Evolutionary conservation across 2,113 vertebrate genomes (phyloP).

Genomic region (Corythornis madagascariensis): DNA sequence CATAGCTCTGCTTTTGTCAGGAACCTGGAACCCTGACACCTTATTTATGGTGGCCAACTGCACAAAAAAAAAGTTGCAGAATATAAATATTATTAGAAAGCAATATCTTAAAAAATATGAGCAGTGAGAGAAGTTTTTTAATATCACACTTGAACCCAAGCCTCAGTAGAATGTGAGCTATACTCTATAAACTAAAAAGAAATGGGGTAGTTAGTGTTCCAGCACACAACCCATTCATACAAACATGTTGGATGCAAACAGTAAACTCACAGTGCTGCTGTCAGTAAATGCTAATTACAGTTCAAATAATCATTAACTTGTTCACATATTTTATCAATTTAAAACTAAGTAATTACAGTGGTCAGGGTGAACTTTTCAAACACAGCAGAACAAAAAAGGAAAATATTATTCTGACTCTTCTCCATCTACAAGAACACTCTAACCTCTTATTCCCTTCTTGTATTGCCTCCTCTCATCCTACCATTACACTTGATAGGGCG

Average conservation of each 20-base stretch:
- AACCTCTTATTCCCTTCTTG: not conserved
- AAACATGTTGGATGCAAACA: not conserved
- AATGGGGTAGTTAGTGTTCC: not conserved
- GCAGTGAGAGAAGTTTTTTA: not conserved
- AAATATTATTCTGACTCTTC: not conserved
- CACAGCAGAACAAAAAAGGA: not conserved
- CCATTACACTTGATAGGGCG: not conserved
- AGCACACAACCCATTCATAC: accelerated
- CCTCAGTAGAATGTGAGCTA: not conserved
- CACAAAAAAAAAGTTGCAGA: not conserved
- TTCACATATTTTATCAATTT: not conserved
- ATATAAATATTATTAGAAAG: not conserved
- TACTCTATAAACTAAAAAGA: not conserved
- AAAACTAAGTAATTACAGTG: not conserved
- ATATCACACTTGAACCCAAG: not conserved
- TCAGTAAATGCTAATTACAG: not conserved
- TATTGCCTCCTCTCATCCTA: not conserved
- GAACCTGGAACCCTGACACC: not conserved
- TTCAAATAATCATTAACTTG: not conserved
- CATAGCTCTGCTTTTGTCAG: not conserved
- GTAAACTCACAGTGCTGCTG: not conserved
- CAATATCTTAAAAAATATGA: not conserved
- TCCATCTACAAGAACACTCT: not conserved
- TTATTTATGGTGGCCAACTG: not conserved
- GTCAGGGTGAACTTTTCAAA: not conserved